These are phyloP conservation scores for Albula goreensis DNA, from an alignment of 2,113 vertebrate species.

Conservation along the genomic window DNA sequence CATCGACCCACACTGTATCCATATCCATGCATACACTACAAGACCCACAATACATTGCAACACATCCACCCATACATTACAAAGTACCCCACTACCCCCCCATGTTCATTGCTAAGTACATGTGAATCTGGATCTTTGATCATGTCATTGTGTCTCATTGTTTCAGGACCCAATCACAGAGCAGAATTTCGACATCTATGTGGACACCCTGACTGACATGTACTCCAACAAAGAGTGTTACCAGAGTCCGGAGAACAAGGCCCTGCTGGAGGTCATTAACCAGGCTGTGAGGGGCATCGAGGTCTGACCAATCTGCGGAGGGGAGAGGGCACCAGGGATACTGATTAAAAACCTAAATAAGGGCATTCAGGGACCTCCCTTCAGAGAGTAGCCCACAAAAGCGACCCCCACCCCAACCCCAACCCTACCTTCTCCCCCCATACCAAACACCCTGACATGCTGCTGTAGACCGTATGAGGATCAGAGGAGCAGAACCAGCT, in stretches of 20 bases:
- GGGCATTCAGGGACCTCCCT: conserved; percentile 48
- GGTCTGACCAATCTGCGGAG: conserved; percentile 69
- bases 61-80: too few species aligned
- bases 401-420: too few species aligned
- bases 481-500: conserved; percentile 18
- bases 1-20: neutral
- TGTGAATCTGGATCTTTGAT: neutral
- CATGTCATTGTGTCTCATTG: conserved; percentile 20
- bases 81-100: too few species aligned
- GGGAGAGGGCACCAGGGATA: conserved; percentile 14
- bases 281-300: conserved; percentile 97
- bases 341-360: conserved; percentile 40
- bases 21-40: neutral
- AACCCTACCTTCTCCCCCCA: neutral
- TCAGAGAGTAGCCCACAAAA: neutral
- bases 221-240: conserved; percentile 97
- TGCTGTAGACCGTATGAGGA: conserved; percentile 40
- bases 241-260: conserved; percentile 94
- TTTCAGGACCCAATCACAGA: conserved; percentile 91
- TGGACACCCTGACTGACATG: conserved; percentile 95
- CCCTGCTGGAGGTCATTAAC: conserved; percentile 95
- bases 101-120: neutral
- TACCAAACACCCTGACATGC: conserved; percentile 46
- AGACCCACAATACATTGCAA: too few species aligned
- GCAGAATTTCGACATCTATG: conserved; percentile 93